Base-by-base conservation (phyloP, 1,140 invertebrate genomes). In the Bursaphelenchus mucronatus region DNA sequence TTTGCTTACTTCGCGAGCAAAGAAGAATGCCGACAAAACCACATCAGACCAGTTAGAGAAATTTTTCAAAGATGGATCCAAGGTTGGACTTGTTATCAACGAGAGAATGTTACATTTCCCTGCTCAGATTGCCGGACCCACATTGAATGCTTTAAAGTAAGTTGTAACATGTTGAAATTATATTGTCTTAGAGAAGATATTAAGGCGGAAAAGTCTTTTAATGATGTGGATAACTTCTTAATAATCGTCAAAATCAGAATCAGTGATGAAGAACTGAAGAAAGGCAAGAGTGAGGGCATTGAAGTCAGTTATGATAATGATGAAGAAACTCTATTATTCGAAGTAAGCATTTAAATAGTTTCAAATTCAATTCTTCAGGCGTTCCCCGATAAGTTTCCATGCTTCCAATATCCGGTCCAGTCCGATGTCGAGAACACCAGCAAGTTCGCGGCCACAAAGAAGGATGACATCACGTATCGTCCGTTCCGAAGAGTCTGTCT, bases 91-190 rank as follows among this genome's bases (percentile, higher is more conserved):
- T 3, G 13, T 73, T 21, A 51, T 73, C 41, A 73, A 73, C 52
- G 71, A 73, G 45, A 51, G 73, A 17, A 72, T 73, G 69, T 52
- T 73, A 17, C 72, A 73, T 58, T 73, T 73, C 64, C 71, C 71
- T 15, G 68, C 44, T 21, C 71, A 76, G 53, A 73, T 73, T 53
- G 64, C 71, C 13, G 74, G 73, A 13, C 74, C 74, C 10, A 64
- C 71, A 17, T 73, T 73, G 30, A 47, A 40, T 8, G 59, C 63
- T 5, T 50, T 64, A n/a, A 64, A 64, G 63, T 64, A 17, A 62
- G 62, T 44, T 6, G 15, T 17, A 8, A 6, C 19, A n/a, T 63
- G 64, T n/a, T 2, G 59, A 13, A 40, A 40, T 3, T 61, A 61
- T 21, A 15, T 19, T 17, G 15, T 66, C 40, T 75, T 43, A 73